Evolutionary conservation across 2,888 invertebrate species (phyloP).

Genomic region (Coecobrya sp.): DNA sequence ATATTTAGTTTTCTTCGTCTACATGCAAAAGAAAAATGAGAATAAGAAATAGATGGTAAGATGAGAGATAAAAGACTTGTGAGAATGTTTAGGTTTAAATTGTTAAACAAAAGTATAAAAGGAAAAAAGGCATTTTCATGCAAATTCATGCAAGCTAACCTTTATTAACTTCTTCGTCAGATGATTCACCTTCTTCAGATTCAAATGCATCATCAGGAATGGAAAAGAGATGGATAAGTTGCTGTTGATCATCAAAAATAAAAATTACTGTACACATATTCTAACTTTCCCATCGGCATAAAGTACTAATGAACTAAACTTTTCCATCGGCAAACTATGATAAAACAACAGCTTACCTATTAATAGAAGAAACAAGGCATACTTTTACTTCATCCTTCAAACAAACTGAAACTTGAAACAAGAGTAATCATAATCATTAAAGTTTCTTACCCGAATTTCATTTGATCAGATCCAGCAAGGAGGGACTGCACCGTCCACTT

Average conservation of each 20-base stretch:
- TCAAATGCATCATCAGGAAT: conserved; percentile 99
- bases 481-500: conserved; percentile 99
- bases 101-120: conserved; percentile 33
- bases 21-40: conserved; percentile 77
- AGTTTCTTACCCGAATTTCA: conserved; percentile 95
- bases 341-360: too few species aligned
- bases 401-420: too few species aligned
- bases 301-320: too few species aligned
- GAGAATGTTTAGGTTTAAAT: not conserved
- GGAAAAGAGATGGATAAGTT: conserved; percentile 98
- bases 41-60: conserved; percentile 4
- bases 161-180: conserved; percentile 92
- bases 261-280: conserved; percentile 25
- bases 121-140: conserved; percentile 61
- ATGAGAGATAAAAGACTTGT: conserved; percentile 10
- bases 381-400: too few species aligned
- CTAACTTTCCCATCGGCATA: too few species aligned
- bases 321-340: too few species aligned
- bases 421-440: conserved; percentile 43
- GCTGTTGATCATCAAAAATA: conserved; percentile 88
- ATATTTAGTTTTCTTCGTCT: conserved; percentile 80
- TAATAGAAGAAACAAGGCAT: too few species aligned
- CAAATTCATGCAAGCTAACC: conserved; percentile 85
- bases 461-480: conserved; percentile 98
- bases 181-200: conserved; percentile 97